Evolutionary conservation across 1,140 invertebrate species (phyloP).

Genomic region (Rhagoletis zephyria): DNA sequence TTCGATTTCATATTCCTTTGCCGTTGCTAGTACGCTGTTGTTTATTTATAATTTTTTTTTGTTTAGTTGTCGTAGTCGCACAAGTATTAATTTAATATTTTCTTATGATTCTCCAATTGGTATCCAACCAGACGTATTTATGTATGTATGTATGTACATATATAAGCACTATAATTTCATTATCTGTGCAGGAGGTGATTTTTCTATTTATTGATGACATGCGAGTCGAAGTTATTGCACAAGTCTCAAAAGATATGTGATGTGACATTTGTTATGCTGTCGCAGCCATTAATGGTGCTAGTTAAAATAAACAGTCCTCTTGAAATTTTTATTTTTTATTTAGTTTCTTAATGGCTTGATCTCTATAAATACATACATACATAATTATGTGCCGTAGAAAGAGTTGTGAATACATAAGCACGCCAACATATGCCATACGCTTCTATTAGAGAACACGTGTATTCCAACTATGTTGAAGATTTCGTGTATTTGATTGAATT

Average conservation of each 20-base stretch:
- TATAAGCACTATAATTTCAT: slow-evolving; percentile 8
- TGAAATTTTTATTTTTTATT: neutral
- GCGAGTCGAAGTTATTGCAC: slow-evolving; percentile 1
- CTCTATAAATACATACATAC: no score
- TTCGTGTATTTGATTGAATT: no score
- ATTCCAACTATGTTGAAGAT: no score
- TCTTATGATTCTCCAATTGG: slow-evolving; percentile 21
- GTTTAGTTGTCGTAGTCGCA: neutral
- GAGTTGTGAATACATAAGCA: no score
- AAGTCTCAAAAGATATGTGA: no score
- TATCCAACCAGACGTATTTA: neutral
- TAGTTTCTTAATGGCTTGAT: neutral
- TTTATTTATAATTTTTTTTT: neutral
- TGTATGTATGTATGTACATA: no score
- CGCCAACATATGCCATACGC: no score
- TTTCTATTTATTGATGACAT: slow-evolving; percentile 54
- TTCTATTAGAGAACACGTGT: no score
- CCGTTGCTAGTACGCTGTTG: neutral
- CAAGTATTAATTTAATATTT: slow-evolving; percentile 11
- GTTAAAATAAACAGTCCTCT: neutral
- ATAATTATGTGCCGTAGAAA: no score
- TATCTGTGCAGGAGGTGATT: slow-evolving; percentile 55
- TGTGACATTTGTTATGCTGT: neutral
- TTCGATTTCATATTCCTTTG: neutral
- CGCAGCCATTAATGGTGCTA: neutral